Conservation (phyloP, 2,888 invertebrate species). For the Drosophila histrio region DNA sequence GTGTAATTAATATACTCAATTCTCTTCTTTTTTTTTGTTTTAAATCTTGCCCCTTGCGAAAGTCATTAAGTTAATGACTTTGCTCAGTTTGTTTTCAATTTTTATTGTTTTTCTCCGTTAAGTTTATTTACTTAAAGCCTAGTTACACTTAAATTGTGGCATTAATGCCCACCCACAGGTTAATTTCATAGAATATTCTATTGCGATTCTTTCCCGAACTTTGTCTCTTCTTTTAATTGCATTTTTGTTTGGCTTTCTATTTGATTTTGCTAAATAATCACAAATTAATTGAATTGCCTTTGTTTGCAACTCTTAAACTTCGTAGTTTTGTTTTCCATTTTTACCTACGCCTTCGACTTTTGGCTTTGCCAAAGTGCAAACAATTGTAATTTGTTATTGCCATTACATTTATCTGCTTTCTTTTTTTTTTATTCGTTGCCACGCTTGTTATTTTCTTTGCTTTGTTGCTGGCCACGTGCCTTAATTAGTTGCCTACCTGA, state of each 20-base stretch:
- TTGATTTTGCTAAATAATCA: slow-evolving; percentile 53
- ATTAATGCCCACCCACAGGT: neutral
- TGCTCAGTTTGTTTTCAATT: neutral
- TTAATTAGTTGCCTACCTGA: slow-evolving; percentile 57
- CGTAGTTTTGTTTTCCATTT: neutral
- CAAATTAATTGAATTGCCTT: slow-evolving; percentile 44
- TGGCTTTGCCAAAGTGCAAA: slow-evolving; percentile 48
- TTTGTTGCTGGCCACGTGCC: slow-evolving; percentile 35
- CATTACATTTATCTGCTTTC: slow-evolving; percentile 55
- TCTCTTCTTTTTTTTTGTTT: neutral
- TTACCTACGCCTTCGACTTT: neutral
- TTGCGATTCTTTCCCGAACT: slow-evolving; percentile 1
- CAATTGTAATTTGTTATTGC: slow-evolving; percentile 61
- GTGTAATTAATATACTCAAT: neutral
- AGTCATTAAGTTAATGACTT: slow-evolving; percentile 5
- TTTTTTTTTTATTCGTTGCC: slow-evolving; percentile 34
- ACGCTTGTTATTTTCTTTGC: slow-evolving; percentile 20
- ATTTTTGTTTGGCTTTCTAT: slow-evolving; percentile 30
- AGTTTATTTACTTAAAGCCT: neutral
- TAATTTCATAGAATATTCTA: slow-evolving; percentile 7
- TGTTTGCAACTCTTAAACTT: neutral
- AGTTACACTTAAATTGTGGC: neutral
- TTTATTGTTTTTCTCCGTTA: neutral
- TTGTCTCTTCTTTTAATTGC: slow-evolving; percentile 29
- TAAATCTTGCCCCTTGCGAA: neutral